Conservation (phyloP, 2,113 vertebrate species). For the Quiscalus mexicanus region DNA sequence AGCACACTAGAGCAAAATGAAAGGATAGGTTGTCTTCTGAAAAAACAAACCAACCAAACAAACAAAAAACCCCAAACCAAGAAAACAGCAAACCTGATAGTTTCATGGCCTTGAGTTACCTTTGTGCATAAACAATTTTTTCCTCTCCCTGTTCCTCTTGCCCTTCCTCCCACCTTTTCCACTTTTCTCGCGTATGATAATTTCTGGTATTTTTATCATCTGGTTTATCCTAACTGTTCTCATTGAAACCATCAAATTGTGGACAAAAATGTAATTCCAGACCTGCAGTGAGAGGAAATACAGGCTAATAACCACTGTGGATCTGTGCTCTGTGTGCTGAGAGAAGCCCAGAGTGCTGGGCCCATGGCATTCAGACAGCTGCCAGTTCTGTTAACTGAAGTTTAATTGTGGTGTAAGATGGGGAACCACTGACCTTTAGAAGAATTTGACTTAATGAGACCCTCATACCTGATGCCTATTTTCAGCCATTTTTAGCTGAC, state of each 20-base stretch:
- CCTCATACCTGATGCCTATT: background rate
- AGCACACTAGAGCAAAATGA: slow-evolving; percentile 9
- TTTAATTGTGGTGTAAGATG: background rate
- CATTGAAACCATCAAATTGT: background rate
- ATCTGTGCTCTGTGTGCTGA: background rate
- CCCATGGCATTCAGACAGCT: background rate
- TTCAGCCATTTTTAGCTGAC: slow-evolving; percentile 6
- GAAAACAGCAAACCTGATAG: background rate
- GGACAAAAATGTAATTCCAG: background rate
- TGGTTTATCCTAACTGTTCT: background rate
- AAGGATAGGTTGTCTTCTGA: background rate
- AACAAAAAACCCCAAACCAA: background rate
- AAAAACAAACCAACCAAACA: background rate
- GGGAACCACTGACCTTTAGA: slow-evolving; percentile 31
- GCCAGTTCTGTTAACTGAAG: background rate
- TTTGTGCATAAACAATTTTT: slow-evolving; percentile 28
- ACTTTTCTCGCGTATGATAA: background rate
- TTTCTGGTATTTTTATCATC: background rate
- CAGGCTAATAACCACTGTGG: background rate
- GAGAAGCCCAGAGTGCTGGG: background rate
- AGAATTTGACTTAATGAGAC: slow-evolving; percentile 30
- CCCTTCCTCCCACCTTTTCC: background rate
- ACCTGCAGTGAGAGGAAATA: background rate
- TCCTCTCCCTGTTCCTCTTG: background rate
- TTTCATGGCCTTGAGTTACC: slow-evolving; percentile 34